Conservation (phyloP, 2,888 invertebrate species). For the Theretra japonica region DNA sequence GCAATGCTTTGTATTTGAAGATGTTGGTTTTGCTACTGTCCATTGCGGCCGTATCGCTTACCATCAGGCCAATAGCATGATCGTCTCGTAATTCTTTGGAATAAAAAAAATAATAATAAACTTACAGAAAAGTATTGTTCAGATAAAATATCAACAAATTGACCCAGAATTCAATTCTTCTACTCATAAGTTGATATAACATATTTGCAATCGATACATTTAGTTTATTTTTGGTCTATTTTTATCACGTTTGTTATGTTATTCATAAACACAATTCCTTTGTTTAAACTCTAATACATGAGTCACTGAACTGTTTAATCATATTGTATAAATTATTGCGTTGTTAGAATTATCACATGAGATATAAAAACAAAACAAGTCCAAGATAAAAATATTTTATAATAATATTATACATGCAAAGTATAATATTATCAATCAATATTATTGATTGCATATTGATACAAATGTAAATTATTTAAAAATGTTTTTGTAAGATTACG, state of each 20-base stretch:
- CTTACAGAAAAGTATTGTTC: no score
- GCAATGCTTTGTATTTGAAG: no score
- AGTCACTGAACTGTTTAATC: constrained; percentile 18
- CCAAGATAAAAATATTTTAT: constrained; percentile 1
- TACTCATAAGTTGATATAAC: no score
- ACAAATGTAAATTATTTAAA: background rate
- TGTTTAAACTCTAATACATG: constrained; percentile 10
- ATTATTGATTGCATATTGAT: background rate
- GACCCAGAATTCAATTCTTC: no score
- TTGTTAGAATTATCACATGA: background rate
- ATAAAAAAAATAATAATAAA: no score
- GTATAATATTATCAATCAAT: background rate
- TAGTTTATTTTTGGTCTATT: no score
- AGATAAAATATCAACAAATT: no score
- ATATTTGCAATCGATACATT: no score
- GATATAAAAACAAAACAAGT: background rate
- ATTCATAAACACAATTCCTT: background rate
- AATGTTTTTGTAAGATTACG: background rate
- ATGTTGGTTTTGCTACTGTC: no score
- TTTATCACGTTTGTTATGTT: background rate
- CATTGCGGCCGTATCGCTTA: no score
- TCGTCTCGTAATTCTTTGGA: no score
- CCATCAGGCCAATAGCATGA: no score
- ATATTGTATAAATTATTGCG: background rate
- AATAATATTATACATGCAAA: background rate